A percentile compares a stretch with the other conserved stretches of the same genome.
Conservation (phyloP, 2,888 invertebrate species). For the Pimpla rufipes region DNA sequence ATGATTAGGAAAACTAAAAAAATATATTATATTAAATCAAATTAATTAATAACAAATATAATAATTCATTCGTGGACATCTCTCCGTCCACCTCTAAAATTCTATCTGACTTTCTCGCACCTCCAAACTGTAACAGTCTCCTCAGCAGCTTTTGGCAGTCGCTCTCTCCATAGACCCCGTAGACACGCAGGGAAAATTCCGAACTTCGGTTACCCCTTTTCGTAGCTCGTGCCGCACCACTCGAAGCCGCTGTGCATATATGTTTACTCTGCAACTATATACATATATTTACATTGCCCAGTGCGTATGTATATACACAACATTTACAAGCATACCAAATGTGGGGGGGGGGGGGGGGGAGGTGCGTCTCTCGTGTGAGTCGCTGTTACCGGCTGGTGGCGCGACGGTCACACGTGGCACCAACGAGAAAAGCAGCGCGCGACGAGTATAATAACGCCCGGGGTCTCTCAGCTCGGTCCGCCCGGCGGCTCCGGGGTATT, state of each 20-base stretch:
- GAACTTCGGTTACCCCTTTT: slow-evolving; percentile 1
- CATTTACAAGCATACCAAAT: slow-evolving; percentile 20
- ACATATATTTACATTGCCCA: too few species aligned
- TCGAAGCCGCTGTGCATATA: too few species aligned
- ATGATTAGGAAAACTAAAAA: too few species aligned
- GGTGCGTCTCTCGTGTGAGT: slow-evolving; percentile 40
- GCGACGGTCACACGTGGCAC: slow-evolving; percentile 46
- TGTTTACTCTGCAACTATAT: slow-evolving; percentile 3
- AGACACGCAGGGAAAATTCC: background rate
- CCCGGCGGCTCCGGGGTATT: slow-evolving; percentile 40
- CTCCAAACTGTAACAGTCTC: slow-evolving; percentile 10
- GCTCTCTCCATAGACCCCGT: background rate
- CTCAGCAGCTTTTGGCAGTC: background rate
- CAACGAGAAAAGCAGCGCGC: slow-evolving; percentile 49
- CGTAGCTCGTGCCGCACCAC: slow-evolving; percentile 1
- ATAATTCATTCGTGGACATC: too few species aligned
- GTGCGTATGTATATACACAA: too few species aligned
- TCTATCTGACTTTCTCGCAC: background rate
- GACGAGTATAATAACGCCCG: slow-evolving; percentile 52
- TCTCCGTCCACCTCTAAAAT: too few species aligned
- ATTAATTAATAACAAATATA: too few species aligned
- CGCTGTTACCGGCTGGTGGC: slow-evolving; percentile 51
- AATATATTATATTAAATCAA: too few species aligned
- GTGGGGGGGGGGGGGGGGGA: too few species aligned
- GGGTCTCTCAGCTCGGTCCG: background rate